phyloP scores from a whole-genome alignment of 2,113 vertebrate genomes.

The Salvelinus fontinalis region DNA sequence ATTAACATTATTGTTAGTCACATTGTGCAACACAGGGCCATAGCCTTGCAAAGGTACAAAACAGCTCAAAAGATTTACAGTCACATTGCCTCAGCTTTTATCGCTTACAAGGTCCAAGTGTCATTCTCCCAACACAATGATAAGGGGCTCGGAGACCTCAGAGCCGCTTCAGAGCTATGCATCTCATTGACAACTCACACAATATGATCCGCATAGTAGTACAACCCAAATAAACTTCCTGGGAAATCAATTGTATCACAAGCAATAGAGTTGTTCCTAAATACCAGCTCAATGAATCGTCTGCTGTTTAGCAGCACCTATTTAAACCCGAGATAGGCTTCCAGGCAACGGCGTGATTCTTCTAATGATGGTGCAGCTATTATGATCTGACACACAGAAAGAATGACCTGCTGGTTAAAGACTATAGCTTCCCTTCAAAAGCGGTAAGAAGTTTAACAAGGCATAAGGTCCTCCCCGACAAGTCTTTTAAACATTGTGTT shows the following conservation, averaged over 20 bases:
- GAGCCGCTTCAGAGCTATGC: slow-evolving; percentile 3
- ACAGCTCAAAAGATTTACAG: slow-evolving; percentile 54
- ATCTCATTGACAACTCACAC: slow-evolving; percentile 2
- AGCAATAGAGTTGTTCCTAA: slow-evolving; percentile 1
- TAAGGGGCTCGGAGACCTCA: slow-evolving; percentile 51
- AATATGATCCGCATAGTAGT: background rate
- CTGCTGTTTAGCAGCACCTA: slow-evolving; percentile 15
- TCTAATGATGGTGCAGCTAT: slow-evolving; percentile 27
- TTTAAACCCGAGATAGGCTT: slow-evolving; percentile 28
- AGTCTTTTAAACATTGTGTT: slow-evolving; percentile 19
- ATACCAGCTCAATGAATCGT: slow-evolving; percentile 2
- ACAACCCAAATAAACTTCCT: slow-evolving; percentile 3
- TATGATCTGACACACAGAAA: slow-evolving; percentile 31
- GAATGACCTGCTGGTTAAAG: slow-evolving; percentile 29
- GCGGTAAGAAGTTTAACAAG: slow-evolving; percentile 19
- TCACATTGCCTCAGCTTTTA: slow-evolving; percentile 55
- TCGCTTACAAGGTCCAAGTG: slow-evolving; percentile 56
- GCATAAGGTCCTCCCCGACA: slow-evolving; percentile 11
- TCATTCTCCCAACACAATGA: slow-evolving; percentile 65
- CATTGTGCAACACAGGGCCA: slow-evolving; percentile 29
- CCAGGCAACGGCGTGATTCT: slow-evolving; percentile 9
- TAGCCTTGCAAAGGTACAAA: slow-evolving; percentile 34
- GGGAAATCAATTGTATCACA: background rate
- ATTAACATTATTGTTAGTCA: background rate
- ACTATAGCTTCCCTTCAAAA: slow-evolving; percentile 22